These are phyloP conservation scores for Morone chrysops DNA, from an alignment of 2,113 vertebrate genomes.

Conservation along the genomic window DNA sequence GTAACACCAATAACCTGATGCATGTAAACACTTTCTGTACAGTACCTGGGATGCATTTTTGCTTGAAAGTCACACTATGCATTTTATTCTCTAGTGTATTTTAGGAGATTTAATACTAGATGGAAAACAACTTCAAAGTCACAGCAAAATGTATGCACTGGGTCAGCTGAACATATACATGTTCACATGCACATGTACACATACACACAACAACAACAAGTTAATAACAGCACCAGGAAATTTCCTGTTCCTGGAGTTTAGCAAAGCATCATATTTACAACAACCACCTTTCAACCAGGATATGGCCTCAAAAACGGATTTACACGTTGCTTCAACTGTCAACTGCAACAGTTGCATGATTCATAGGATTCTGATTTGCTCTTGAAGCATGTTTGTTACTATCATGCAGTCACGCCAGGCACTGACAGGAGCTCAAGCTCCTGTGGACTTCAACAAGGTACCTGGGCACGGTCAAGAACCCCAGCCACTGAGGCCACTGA, in stretches of 20 bases:
- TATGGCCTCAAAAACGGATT: neutral
- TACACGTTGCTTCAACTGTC: neutral
- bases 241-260: neutral
- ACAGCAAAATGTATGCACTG: neutral
- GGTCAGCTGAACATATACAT: neutral
- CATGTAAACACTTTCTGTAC: neutral
- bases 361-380: too few relatives aligned
- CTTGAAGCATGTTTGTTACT: neutral
- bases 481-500: constrained; percentile 15
- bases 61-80: neutral
- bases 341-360: neutral
- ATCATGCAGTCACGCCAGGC: constrained; percentile 50
- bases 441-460: constrained; percentile 18
- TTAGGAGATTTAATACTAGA: neutral
- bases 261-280: neutral
- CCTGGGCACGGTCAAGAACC: constrained; percentile 31
- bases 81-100: neutral
- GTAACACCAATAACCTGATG: neutral
- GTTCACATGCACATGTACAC: neutral
- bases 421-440: neutral
- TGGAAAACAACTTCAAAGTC: neutral
- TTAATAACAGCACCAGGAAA: neutral
- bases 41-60: neutral
- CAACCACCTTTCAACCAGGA: neutral
- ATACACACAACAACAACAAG: neutral